A percentile compares a stretch with the other conserved stretches of the same genome.
Evolutionary conservation across 2,113 vertebrate species (phyloP).

Genomic region (Periophthalmus modestus): DNA sequence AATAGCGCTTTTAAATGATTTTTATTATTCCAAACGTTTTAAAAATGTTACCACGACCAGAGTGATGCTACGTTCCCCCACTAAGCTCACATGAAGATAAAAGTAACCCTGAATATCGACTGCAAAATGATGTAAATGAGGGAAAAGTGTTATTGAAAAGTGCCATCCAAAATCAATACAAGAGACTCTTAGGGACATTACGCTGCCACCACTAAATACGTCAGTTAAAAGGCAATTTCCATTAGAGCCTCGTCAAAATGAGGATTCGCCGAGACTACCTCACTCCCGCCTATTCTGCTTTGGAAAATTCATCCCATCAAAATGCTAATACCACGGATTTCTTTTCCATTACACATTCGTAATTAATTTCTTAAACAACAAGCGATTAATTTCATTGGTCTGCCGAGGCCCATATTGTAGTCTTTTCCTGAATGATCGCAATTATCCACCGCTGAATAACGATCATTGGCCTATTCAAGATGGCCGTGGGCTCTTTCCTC

Average conservation of each 20-base stretch:
- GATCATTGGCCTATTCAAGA: constrained; percentile 43
- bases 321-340: constrained; percentile 49
- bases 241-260: constrained; percentile 20
- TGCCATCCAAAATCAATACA: constrained; percentile 36
- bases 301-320: constrained; percentile 42
- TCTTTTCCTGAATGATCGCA: constrained; percentile 53
- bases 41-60: too few species aligned
- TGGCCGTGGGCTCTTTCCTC: constrained; percentile 46
- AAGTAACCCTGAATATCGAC: not conserved
- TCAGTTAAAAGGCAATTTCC: constrained; percentile 44
- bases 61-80: too few species aligned
- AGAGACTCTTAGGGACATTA: constrained; percentile 30
- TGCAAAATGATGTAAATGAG: constrained; percentile 29
- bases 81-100: not conserved
- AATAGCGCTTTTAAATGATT: too few species aligned
- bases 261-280: not conserved
- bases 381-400: constrained; percentile 49
- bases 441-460: constrained; percentile 55
- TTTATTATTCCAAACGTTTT: too few species aligned
- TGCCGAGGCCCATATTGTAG: constrained; percentile 34
- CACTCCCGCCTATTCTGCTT: constrained; percentile 36
- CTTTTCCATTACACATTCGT: constrained; percentile 59
- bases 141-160: constrained; percentile 43
- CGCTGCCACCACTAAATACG: constrained; percentile 20
- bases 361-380: constrained; percentile 64